A percentile compares a stretch with the other conserved stretches of the same genome.
phyloP scores from a whole-genome alignment of 1,140 invertebrate genomes.

The Whitmania pigra region DNA sequence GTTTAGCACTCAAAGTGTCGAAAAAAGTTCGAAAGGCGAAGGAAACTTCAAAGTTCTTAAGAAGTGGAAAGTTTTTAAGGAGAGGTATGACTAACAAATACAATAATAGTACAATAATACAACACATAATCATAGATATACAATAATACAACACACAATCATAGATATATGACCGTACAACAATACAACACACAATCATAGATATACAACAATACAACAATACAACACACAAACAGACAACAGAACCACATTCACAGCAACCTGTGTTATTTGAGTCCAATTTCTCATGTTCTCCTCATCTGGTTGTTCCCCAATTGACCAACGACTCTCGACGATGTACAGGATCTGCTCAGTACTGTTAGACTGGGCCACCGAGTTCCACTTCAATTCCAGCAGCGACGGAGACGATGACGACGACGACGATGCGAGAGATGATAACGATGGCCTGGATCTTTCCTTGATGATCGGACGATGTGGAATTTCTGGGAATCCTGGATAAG shows the following conservation, averaged over 20 bases:
- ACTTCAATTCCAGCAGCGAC: conserved; percentile 18
- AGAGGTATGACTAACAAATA: no score
- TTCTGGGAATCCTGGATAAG: conserved; percentile 16
- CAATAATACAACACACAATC: no score
- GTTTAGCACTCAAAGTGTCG: no score
- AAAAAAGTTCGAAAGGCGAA: no score
- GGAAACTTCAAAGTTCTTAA: no score
- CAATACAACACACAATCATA: no score
- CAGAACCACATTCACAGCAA: background rate
- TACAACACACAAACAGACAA: no score
- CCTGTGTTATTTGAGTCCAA: conserved; percentile 25
- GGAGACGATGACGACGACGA: background rate
- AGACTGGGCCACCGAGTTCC: conserved; percentile 13
- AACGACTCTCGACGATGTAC: conserved; percentile 22
- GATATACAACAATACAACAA: no score
- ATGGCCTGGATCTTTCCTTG: conserved; percentile 14
- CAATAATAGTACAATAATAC: no score
- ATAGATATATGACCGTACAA: no score
- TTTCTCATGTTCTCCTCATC: conserved; percentile 13
- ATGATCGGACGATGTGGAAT: conserved; percentile 19
- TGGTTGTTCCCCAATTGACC: conserved; percentile 18
- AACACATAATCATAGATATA: no score
- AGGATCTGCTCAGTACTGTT: conserved; percentile 15
- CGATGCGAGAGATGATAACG: background rate
- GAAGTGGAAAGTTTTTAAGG: no score